Conservation (phyloP, 2,113 vertebrate species). For the Electrona antarctica region DNA sequence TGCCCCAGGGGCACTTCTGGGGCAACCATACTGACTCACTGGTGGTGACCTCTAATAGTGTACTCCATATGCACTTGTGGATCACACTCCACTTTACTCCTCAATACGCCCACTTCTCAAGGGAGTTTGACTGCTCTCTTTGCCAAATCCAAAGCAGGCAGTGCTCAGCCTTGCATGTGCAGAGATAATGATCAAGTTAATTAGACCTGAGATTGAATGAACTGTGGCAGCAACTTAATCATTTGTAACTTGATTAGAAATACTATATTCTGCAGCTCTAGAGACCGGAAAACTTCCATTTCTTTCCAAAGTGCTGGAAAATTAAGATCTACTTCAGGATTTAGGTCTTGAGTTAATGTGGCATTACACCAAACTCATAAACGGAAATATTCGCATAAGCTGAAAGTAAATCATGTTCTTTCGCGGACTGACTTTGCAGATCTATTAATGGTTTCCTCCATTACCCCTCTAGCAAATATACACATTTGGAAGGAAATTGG, state of each 20-base stretch:
- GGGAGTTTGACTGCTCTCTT: slow-evolving; percentile 67
- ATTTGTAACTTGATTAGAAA: slow-evolving; percentile 83
- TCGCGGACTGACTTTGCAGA: slow-evolving; percentile 27
- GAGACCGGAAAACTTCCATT: slow-evolving; percentile 61
- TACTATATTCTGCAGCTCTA: slow-evolving; percentile 75
- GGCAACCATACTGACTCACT: slow-evolving; percentile 24
- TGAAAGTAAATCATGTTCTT: slow-evolving; percentile 16
- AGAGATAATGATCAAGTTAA: slow-evolving; percentile 84
- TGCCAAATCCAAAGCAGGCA: slow-evolving; percentile 76
- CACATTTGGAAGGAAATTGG: slow-evolving; percentile 83
- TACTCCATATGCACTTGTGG: slow-evolving; percentile 44
- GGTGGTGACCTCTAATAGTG: slow-evolving; percentile 29
- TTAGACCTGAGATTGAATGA: slow-evolving; percentile 83
- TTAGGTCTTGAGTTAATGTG: slow-evolving; percentile 54
- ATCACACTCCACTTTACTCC: slow-evolving; percentile 55
- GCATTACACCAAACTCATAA: slow-evolving; percentile 9
- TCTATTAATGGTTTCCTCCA: slow-evolving; percentile 44
- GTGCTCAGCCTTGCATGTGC: slow-evolving; percentile 80
- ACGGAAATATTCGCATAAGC: slow-evolving; percentile 4
- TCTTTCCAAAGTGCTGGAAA: slow-evolving; percentile 50
- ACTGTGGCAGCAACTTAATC: slow-evolving; percentile 82
- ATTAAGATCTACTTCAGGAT: slow-evolving; percentile 67
- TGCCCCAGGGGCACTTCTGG: not conserved
- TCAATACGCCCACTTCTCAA: slow-evolving; percentile 51
- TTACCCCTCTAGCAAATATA: slow-evolving; percentile 78